phyloP scores from a whole-genome alignment of 1,140 invertebrate species.

The Sinonovacula constricta region DNA sequence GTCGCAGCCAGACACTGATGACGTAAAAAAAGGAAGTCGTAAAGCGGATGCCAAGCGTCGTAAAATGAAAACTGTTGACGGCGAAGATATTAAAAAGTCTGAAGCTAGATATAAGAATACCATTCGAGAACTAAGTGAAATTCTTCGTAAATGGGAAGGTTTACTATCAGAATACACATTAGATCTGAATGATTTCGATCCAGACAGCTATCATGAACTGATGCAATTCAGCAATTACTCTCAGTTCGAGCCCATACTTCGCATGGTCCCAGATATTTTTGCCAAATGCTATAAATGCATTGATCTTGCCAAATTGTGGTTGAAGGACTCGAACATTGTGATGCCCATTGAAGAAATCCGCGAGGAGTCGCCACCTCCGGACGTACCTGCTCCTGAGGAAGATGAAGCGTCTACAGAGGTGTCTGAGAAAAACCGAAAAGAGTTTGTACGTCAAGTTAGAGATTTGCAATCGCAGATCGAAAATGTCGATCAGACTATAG shows the following conservation, averaged over 20 bases:
- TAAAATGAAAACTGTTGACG: neutral
- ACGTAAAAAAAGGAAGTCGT: slow-evolving; percentile 10
- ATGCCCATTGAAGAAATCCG: slow-evolving; percentile 40
- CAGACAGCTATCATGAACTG: slow-evolving; percentile 65
- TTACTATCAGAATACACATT: slow-evolving; percentile 56
- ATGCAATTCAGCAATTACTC: slow-evolving; percentile 50
- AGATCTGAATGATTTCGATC: slow-evolving; percentile 58
- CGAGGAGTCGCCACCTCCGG: neutral
- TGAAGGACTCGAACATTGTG: slow-evolving; percentile 58
- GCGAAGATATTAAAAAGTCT: neutral
- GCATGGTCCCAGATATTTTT: slow-evolving; percentile 67
- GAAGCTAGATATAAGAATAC: slow-evolving; percentile 46
- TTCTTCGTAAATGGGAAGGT: slow-evolving; percentile 58
- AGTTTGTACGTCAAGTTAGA: slow-evolving; percentile 31
- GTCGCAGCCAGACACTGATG: slow-evolving; percentile 17
- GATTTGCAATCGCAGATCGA: slow-evolving; percentile 21
- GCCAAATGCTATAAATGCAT: slow-evolving; percentile 67
- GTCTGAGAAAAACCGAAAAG: slow-evolving; percentile 13
- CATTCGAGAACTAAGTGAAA: slow-evolving; percentile 39
- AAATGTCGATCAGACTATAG: slow-evolving; percentile 23
- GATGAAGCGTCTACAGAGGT: neutral
- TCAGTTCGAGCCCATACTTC: slow-evolving; percentile 56
- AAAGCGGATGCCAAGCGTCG: neutral
- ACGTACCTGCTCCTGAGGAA: neutral
- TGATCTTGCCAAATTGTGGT: slow-evolving; percentile 66